Conservation (phyloP, 2,888 invertebrate species). For the Phyllotreta cruciferae region DNA sequence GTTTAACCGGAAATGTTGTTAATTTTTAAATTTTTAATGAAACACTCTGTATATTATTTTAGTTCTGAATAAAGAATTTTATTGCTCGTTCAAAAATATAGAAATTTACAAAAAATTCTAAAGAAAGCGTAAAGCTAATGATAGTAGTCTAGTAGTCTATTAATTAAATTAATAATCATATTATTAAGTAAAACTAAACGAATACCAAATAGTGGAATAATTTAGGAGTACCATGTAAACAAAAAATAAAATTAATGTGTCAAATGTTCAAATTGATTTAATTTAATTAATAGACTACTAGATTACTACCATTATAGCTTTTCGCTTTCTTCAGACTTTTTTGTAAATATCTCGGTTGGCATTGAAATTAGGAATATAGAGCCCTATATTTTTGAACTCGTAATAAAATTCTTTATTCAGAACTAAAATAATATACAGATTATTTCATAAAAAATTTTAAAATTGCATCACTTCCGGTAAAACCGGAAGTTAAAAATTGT, state of each 20-base stretch:
- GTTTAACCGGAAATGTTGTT: too few relatives aligned
- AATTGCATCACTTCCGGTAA: too few relatives aligned
- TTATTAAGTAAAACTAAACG: too few relatives aligned
- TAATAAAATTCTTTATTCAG: constrained; percentile 3
- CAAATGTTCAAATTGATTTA: too few relatives aligned
- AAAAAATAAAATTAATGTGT: too few relatives aligned
- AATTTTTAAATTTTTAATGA: not conserved
- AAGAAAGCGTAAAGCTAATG: too few relatives aligned
- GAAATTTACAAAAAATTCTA: not conserved
- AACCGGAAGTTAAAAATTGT: too few relatives aligned
- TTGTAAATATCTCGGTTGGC: constrained; percentile 3
- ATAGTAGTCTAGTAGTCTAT: too few relatives aligned
- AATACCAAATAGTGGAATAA: too few relatives aligned
- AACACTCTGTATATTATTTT: constrained; percentile 8
- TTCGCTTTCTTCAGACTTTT: not conserved
- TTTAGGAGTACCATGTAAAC: too few relatives aligned
- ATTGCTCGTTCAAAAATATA: not conserved
- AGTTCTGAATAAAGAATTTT: constrained; percentile 1
- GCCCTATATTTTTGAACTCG: not conserved
- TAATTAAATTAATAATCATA: too few relatives aligned
- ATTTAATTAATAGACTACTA: too few relatives aligned
- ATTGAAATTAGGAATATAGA: not conserved
- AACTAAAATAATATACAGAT: constrained; percentile 1
- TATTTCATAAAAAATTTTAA: not conserved
- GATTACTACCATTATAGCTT: not conserved